Evolutionary conservation across 2,113 vertebrate species (phyloP), one percentile per base, ranked within the genome.

Genomic region (Chaetodon trifascialis): DNA sequence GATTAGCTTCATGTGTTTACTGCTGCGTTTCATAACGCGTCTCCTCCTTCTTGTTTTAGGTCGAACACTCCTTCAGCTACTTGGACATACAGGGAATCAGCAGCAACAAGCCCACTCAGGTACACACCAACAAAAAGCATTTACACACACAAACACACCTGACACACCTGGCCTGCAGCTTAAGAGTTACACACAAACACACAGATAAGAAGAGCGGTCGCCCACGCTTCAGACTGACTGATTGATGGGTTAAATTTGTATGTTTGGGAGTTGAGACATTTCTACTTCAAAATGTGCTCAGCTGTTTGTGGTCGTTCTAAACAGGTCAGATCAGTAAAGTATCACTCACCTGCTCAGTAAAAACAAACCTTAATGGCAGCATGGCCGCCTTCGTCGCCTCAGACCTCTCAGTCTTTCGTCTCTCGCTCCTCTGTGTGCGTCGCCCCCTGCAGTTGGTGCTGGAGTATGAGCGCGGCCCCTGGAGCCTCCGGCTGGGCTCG

Each of bases 401-500:
- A 1, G 11, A 21, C 2, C 10, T 47, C 6, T 19, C 16, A 67
- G 9, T 51, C 2, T 0, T 12, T 12, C 5, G 7, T 25, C 9
- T 14, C 5, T 1, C 21, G 25, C 40, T 40, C 19, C 42, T 19
- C 4, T 85, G 70, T 75, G 66, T 44, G 69, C 87, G 83, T 55
- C 46, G 47, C 86, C 87, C 67, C 87, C 95, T 95, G 40, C 94
- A 99, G 98, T 51, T 99, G 94, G 85, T 96, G 38, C 82, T 99
- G 86, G 97, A 99, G 86, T 95, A 94, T 0, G 97, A 98, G 77
- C 97, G 96, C 30, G 96, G 95, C n/a, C 95, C 85, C 42, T 86
- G 97, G 85, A 95, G 91, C 81, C 94, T 99, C 92, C 96, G 95
- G 85, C 93, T 98, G 89, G 86, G 87, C 0, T 95, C 96, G 0